A percentile compares a stretch with the other conserved stretches of the same genome.
Evolutionary conservation across 2,888 invertebrate genomes (phyloP).

Genomic region (Eupsilia transversa): DNA sequence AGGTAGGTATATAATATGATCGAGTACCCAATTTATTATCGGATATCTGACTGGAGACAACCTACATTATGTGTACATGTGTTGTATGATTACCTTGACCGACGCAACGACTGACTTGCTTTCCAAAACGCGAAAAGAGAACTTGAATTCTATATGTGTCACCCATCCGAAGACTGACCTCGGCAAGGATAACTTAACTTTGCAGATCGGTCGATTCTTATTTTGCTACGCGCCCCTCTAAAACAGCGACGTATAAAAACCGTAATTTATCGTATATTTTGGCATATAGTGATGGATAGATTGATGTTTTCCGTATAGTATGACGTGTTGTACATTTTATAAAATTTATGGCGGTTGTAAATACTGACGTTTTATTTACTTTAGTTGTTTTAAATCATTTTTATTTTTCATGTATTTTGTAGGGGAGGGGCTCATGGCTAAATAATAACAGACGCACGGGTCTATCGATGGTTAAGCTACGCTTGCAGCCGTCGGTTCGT

Average conservation of each 20-base stretch:
- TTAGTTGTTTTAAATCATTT: slow-evolving; percentile 40
- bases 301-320: slow-evolving; percentile 54
- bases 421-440: background rate
- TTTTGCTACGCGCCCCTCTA: slow-evolving; percentile 1
- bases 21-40: no score
- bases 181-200: slow-evolving; percentile 35
- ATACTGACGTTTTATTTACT: slow-evolving; percentile 43
- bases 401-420: slow-evolving; percentile 5
- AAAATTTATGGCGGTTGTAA: slow-evolving; percentile 47
- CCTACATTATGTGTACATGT: no score
- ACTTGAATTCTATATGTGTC: slow-evolving; percentile 13
- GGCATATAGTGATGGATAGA: slow-evolving; percentile 53
- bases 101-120: background rate
- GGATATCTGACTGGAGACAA: no score
- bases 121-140: slow-evolving; percentile 3
- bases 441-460: background rate
- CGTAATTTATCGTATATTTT: slow-evolving; percentile 56
- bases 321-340: slow-evolving; percentile 43
- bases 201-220: slow-evolving; percentile 11
- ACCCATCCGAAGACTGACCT: slow-evolving; percentile 13
- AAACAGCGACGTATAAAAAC: slow-evolving; percentile 29
- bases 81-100: slow-evolving; percentile 8
- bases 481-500: no score
- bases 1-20: no score
- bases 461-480: no score